Percentiles rank a stretch among this genome's conserved stretches.
These are phyloP conservation scores for Larimichthys crocea DNA, from an alignment of 2,113 vertebrate species.

Conservation along the genomic window DNA sequence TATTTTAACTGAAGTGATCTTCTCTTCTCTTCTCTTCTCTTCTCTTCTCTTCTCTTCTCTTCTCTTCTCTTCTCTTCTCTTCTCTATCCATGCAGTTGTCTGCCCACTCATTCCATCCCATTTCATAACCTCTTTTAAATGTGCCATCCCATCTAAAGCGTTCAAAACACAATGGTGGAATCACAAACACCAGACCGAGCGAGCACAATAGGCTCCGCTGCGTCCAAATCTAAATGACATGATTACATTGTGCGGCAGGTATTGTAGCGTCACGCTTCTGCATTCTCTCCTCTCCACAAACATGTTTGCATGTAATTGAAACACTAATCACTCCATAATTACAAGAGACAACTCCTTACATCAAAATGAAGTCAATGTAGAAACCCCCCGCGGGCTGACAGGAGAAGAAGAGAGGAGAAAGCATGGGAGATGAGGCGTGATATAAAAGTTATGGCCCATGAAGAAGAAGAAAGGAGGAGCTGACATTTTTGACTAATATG, in stretches of 20 bases:
- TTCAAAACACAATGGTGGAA: constrained; percentile 32
- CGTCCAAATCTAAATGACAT: constrained; percentile 20
- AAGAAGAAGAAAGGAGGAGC: constrained; percentile 74
- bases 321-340: constrained; percentile 72
- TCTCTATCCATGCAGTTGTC: background rate
- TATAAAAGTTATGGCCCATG: constrained; percentile 75
- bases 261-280: constrained; percentile 30
- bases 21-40: constrained; percentile 4
- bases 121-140: constrained; percentile 59
- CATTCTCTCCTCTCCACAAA: constrained; percentile 42
- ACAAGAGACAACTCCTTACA: constrained; percentile 42
- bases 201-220: constrained; percentile 11
- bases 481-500: constrained; percentile 79
- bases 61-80: constrained; percentile 13
- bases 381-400: constrained; percentile 34
- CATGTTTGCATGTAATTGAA: constrained; percentile 56
- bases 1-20: constrained; percentile 20
- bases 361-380: constrained; percentile 58
- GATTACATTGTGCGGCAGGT: constrained; percentile 32
- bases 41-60: constrained; percentile 3
- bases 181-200: constrained; percentile 26
- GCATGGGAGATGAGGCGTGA: constrained; percentile 71
- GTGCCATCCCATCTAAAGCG: constrained; percentile 32
- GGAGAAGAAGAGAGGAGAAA: constrained; percentile 52
- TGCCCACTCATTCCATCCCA: constrained; percentile 35